Evolutionary conservation across 2,113 vertebrate genomes (phyloP).

Genomic region (Trogon surrucura): DNA sequence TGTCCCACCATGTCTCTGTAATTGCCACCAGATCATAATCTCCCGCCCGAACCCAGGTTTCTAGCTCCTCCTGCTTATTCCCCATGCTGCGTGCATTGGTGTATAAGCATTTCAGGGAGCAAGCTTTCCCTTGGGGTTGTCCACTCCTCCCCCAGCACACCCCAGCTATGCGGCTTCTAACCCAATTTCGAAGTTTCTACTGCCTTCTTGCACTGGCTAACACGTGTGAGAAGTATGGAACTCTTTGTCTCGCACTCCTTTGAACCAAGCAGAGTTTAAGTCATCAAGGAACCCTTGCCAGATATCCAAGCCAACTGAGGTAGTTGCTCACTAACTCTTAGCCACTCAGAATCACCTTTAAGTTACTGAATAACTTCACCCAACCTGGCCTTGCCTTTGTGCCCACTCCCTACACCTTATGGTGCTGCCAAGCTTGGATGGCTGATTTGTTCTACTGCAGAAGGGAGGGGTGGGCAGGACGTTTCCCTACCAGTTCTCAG

Average conservation of each 20-base stretch:
- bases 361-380: not conserved
- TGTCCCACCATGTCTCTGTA: no score
- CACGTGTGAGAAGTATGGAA: accelerated
- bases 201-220: accelerated
- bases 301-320: not conserved
- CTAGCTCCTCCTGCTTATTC: no score
- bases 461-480: not conserved
- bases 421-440: not conserved
- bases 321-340: not conserved
- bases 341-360: accelerated
- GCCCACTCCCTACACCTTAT: accelerated
- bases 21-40: no score
- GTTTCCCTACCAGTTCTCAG: not conserved
- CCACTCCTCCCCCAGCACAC: not conserved
- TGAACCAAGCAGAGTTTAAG: not conserved
- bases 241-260: accelerated
- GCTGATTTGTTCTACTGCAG: not conserved
- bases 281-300: not conserved
- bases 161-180: not conserved
- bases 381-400: accelerated
- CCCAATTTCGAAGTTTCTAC: not conserved
- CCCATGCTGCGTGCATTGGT: no score
- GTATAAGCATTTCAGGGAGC: no score
- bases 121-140: no score
- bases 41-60: no score